A percentile compares a stretch with the other conserved stretches of the same genome.
Evolutionary conservation across 2,113 vertebrate species (phyloP).

Genomic region (Ageneiosus marmoratus): DNA sequence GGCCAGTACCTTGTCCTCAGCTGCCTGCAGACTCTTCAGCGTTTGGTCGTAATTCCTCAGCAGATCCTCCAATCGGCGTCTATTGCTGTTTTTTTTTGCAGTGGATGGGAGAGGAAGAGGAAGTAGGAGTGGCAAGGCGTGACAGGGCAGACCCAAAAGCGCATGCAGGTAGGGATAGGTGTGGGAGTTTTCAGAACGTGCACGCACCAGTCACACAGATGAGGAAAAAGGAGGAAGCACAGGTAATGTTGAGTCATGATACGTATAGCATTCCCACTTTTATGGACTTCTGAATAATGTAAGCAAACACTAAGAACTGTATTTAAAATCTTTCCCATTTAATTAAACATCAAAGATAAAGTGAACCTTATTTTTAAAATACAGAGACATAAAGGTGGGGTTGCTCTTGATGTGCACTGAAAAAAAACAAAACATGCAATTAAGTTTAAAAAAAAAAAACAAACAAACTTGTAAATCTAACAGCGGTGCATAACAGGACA

Average conservation of each 20-base stretch:
- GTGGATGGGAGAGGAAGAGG: conserved; percentile 46
- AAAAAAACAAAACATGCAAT: conserved; percentile 46
- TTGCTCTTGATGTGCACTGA: conserved; percentile 28
- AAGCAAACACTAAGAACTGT: neutral
- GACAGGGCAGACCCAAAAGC: conserved; percentile 59
- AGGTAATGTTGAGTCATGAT: conserved; percentile 47
- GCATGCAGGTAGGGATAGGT: conserved; percentile 59
- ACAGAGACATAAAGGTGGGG: conserved; percentile 51
- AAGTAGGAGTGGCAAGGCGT: conserved; percentile 57
- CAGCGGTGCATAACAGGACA: neutral
- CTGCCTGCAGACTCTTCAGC: conserved; percentile 88
- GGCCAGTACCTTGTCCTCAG: conserved; percentile 89
- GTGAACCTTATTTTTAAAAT: neutral
- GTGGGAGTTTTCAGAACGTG: conserved; percentile 43
- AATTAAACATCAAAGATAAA: neutral
- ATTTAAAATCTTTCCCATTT: neutral
- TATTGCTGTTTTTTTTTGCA: conserved; percentile 79
- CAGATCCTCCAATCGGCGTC: conserved; percentile 86
- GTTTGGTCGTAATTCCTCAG: conserved; percentile 88
- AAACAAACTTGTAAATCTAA: neutral
- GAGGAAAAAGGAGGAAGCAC: conserved; percentile 34
- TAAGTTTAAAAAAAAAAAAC: neutral
- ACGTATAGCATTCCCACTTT: conserved; percentile 48
- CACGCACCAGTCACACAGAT: conserved; percentile 38
- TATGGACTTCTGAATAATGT: conserved; percentile 25